A percentile compares a stretch with the other conserved stretches of the same genome.
These are phyloP conservation scores for Bungarus multicinctus DNA, from an alignment of 2,113 vertebrate genomes.

Conservation along the genomic window DNA sequence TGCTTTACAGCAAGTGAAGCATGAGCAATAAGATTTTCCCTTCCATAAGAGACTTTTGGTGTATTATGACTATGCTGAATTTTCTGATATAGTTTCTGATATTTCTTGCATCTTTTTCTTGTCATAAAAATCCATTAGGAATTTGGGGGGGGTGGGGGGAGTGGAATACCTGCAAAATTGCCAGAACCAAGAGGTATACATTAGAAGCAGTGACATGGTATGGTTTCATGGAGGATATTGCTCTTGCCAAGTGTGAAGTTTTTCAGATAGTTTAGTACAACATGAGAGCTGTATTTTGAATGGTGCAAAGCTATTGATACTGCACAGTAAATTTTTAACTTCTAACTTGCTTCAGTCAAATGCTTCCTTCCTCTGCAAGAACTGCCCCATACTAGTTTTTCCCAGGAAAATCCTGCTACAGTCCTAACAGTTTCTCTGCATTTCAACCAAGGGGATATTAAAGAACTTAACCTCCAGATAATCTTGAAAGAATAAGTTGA, in stretches of 20 bases:
- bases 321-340: constrained; percentile 11
- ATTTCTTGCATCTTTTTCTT: background rate
- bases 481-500: constrained; percentile 25
- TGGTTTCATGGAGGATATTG: background rate
- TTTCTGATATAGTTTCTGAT: background rate
- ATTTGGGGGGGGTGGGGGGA: background rate
- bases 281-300: background rate
- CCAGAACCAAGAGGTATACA: background rate
- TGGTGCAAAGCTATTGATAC: background rate
- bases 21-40: background rate
- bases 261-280: background rate
- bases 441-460: background rate
- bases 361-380: background rate
- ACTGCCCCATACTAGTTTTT: background rate
- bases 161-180: background rate
- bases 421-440: background rate
- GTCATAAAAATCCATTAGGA: background rate
- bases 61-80: background rate
- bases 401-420: constrained; percentile 18
- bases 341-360: constrained; percentile 4
- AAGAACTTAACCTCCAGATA: constrained; percentile 26
- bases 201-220: background rate
- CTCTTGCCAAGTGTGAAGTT: background rate
- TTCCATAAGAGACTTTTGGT: background rate
- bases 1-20: background rate